These are phyloP conservation scores for Euwallacea fornicatus DNA, from an alignment of 1,140 invertebrate species.

Conservation along the genomic window DNA sequence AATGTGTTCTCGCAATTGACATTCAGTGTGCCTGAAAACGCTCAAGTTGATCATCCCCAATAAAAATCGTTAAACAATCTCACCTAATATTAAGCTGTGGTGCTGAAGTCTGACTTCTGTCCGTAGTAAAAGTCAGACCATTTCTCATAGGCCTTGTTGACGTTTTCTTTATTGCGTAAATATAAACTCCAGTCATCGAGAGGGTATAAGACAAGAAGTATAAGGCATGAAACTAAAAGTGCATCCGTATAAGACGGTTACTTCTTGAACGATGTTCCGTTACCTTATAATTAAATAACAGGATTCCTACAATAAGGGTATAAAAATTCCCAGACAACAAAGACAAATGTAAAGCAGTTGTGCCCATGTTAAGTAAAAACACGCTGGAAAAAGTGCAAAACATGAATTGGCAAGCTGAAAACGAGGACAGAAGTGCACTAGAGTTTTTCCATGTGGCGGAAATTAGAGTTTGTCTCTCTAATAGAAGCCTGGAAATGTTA, in stretches of 20 bases:
- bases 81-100: slow-evolving; percentile 37
- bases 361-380: slow-evolving; percentile 76
- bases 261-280: neutral
- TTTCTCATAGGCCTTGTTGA: slow-evolving; percentile 30
- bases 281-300: slow-evolving; percentile 83
- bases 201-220: slow-evolving; percentile 78
- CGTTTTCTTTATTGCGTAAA: slow-evolving; percentile 67
- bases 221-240: slow-evolving; percentile 74
- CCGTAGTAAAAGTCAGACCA: slow-evolving; percentile 16
- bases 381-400: slow-evolving; percentile 78
- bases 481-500: slow-evolving; percentile 49
- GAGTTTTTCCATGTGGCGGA: slow-evolving; percentile 60
- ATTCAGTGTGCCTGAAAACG: slow-evolving; percentile 39
- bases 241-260: neutral
- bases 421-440: slow-evolving; percentile 60
- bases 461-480: slow-evolving; percentile 57
- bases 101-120: slow-evolving; percentile 44
- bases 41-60: neutral
- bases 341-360: slow-evolving; percentile 79
- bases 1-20: slow-evolving; percentile 50
- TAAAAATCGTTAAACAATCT: neutral
- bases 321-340: slow-evolving; percentile 86
- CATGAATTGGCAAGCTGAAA: slow-evolving; percentile 63
- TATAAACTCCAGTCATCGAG: slow-evolving; percentile 74
- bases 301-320: slow-evolving; percentile 76